phyloP scores from a whole-genome alignment of 2,113 vertebrate species.

The Hippoglossus stenolepis region DNA sequence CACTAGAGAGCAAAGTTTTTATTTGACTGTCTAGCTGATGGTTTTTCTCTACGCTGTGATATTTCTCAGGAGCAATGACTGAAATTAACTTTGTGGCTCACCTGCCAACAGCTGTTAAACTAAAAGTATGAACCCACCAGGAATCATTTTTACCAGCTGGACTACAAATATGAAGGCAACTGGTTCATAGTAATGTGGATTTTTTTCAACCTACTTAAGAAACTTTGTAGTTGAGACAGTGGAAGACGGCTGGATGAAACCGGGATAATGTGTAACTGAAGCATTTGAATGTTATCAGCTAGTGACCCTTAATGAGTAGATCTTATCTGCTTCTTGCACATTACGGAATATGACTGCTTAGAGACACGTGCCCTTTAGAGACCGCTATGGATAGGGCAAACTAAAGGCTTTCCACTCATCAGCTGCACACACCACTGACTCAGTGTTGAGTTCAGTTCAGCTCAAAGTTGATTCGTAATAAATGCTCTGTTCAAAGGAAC shows the following conservation, averaged over 20 bases:
- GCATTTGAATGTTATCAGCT: conserved; percentile 1
- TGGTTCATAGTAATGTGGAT: neutral
- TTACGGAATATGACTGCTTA: neutral
- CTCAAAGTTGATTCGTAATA: conserved; percentile 9
- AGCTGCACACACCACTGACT: conserved; percentile 1
- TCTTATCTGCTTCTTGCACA: conserved; percentile 1
- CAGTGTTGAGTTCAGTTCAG: neutral
- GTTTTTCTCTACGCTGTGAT: conserved; percentile 8
- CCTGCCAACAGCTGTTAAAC: conserved; percentile 22
- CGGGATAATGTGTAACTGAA: neutral
- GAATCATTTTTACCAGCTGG: neutral
- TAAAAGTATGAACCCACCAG: neutral
- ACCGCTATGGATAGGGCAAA: neutral
- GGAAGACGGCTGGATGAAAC: conserved; percentile 7
- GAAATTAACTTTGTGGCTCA: conserved; percentile 42
- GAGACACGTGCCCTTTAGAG: conserved; percentile 1
- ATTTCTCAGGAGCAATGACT: conserved; percentile 38
- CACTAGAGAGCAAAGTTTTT: conserved; percentile 28
- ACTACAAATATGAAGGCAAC: neutral
- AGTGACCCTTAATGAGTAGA: neutral
- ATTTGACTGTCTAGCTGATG: conserved; percentile 35
- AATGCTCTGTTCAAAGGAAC: neutral
- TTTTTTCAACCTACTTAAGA: neutral
- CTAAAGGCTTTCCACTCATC: neutral
- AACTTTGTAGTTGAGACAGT: neutral